A percentile compares a stretch with the other conserved stretches of the same genome.
Conservation (phyloP, 2,797 vertebrate species). For the Pseudochirops cupreus region DNA sequence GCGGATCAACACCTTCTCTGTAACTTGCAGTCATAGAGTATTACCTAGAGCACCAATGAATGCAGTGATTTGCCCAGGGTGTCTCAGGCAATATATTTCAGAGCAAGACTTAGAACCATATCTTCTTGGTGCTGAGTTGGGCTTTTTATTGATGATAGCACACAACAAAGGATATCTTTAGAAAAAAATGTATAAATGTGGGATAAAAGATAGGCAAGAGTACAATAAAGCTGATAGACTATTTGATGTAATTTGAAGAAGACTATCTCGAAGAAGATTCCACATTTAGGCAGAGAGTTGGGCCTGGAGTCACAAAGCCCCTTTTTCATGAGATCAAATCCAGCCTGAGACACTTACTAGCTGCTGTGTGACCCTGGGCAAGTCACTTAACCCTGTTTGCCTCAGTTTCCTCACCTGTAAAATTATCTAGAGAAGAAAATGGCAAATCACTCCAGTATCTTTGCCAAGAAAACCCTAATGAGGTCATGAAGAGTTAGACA, state of each 20-base stretch:
- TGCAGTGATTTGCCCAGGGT: background rate
- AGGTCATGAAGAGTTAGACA: background rate
- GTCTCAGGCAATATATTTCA: background rate
- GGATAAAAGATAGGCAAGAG: background rate
- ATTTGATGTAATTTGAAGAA: background rate
- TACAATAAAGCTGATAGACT: background rate
- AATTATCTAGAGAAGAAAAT: background rate
- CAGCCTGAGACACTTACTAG: background rate
- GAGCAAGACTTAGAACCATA: background rate
- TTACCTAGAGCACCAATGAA: background rate
- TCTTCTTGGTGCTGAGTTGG: background rate
- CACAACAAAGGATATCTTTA: background rate
- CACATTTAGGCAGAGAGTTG: background rate
- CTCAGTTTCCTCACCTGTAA: background rate
- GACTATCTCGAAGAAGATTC: background rate
- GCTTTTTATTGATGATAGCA: background rate
- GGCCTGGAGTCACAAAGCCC: background rate
- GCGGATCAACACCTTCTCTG: background rate
- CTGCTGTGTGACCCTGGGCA: background rate
- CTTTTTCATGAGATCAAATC: background rate
- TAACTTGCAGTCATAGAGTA: background rate
- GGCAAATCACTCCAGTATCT: background rate
- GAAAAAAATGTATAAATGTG: background rate
- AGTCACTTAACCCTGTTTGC: background rate
- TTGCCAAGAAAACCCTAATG: background rate